phyloP scores from a whole-genome alignment of 2,797 vertebrate genomes.

The Oryzias sinensis region DNA sequence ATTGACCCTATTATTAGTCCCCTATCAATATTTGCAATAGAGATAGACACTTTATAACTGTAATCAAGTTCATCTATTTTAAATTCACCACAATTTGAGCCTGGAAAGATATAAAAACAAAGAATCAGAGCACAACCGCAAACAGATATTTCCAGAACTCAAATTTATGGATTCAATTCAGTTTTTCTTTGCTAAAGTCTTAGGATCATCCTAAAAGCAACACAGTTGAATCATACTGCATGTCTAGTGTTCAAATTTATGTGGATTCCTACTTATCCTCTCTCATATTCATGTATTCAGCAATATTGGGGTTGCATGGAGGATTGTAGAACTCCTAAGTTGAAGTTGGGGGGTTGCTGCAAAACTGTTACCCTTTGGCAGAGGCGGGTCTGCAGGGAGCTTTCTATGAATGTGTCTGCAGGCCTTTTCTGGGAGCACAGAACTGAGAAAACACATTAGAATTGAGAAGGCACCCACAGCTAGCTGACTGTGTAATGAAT shows the following conservation, averaged over 20 bases:
- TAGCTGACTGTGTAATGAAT: slow-evolving; percentile 76
- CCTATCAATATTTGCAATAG: slow-evolving; percentile 40
- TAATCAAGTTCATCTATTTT: slow-evolving; percentile 67
- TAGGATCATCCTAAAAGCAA: slow-evolving; percentile 1
- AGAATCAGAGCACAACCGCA: slow-evolving; percentile 10
- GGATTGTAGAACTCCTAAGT: slow-evolving; percentile 42
- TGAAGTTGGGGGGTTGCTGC: slow-evolving; percentile 36
- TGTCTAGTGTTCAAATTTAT: slow-evolving; percentile 13
- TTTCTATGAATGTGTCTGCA: slow-evolving; percentile 60
- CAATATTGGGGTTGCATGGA: slow-evolving; percentile 36
- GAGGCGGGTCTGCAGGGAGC: slow-evolving; percentile 70
- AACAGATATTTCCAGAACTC: slow-evolving; percentile 23
- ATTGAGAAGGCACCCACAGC: slow-evolving; percentile 50
- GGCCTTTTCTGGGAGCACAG: slow-evolving; percentile 61
- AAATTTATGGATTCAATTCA: slow-evolving; percentile 22
- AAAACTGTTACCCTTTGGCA: slow-evolving; percentile 67
- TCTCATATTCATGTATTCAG: slow-evolving; percentile 49
- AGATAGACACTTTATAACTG: slow-evolving; percentile 50
- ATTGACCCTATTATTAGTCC: slow-evolving; percentile 55
- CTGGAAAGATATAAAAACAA: slow-evolving; percentile 21
- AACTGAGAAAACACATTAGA: slow-evolving; percentile 56
- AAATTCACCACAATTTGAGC: slow-evolving; percentile 37
- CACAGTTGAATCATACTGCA: background rate
- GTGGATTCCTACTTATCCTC: slow-evolving; percentile 18
- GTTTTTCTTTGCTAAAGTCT: slow-evolving; percentile 18